These are phyloP conservation scores for Spodoptera litura DNA, from an alignment of 1,140 invertebrate genomes.

Conservation along the genomic window DNA sequence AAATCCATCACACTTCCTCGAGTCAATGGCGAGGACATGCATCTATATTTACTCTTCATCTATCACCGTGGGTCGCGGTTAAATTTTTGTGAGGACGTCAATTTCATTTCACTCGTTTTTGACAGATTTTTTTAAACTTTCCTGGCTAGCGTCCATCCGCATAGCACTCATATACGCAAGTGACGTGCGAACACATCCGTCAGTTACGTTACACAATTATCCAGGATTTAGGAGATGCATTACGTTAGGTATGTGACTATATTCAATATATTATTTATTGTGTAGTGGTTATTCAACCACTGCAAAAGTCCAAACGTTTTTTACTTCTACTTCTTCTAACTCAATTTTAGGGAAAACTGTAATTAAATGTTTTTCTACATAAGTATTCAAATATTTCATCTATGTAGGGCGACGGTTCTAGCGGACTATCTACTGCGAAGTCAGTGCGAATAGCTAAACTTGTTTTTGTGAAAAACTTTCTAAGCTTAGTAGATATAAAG, in stretches of 20 bases:
- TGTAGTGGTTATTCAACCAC: no score
- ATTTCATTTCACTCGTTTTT: constrained; percentile 48
- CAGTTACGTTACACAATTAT: background rate
- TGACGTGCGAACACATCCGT: constrained; percentile 44
- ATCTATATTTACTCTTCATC: constrained; percentile 72
- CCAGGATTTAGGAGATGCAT: constrained; percentile 17
- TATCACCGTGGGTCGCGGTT: constrained; percentile 55
- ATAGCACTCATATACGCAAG: constrained; percentile 42
- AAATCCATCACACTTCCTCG: constrained; percentile 78
- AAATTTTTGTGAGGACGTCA: constrained; percentile 58
- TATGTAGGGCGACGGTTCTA: no score
- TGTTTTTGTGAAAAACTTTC: no score
- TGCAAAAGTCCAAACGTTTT: background rate
- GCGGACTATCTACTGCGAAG: no score
- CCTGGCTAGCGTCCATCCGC: constrained; percentile 57
- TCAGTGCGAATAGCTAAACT: no score
- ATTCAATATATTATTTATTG: no score
- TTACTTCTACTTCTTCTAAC: background rate
- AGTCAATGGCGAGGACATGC: constrained; percentile 83
- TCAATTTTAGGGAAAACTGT: background rate
- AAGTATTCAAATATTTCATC: no score
- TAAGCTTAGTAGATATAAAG: no score
- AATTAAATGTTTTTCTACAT: no score
- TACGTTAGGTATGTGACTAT: no score
- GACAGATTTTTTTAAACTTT: constrained; percentile 40